phyloP scores from a whole-genome alignment of 2,888 invertebrate genomes.

The Bugulina stolonifera region DNA sequence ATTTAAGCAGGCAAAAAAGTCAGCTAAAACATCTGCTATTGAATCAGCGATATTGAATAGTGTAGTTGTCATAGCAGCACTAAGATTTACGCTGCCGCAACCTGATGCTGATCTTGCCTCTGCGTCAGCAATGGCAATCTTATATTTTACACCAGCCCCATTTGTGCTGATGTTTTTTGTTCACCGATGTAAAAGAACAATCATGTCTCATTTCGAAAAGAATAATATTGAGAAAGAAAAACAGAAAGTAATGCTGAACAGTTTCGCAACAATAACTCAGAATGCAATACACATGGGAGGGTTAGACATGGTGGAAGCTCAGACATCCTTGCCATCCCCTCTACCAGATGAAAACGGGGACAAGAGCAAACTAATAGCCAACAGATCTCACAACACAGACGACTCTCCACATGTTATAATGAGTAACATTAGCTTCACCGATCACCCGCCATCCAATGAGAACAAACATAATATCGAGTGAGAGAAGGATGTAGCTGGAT shows the following conservation, averaged over 20 bases:
- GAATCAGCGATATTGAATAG: slow-evolving; percentile 48
- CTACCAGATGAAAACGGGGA: neutral
- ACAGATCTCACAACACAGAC: neutral
- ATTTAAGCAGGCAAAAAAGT: slow-evolving; percentile 38
- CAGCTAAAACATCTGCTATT: slow-evolving; percentile 42
- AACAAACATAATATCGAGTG: too few species aligned
- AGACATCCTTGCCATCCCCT: neutral
- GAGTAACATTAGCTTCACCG: neutral
- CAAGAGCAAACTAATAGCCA: neutral
- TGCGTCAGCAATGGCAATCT: slow-evolving; percentile 46
- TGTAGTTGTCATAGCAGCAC: slow-evolving; percentile 43
- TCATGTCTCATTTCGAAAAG: slow-evolving; percentile 36
- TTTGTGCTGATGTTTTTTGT: slow-evolving; percentile 40
- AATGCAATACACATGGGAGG: slow-evolving; percentile 29
- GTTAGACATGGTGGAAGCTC: neutral
- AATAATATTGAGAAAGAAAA: slow-evolving; percentile 35
- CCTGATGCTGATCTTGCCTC: slow-evolving; percentile 46
- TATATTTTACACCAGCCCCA: slow-evolving; percentile 46
- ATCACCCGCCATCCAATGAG: neutral
- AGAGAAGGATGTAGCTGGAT: too few species aligned
- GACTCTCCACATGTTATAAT: neutral
- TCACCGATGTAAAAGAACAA: slow-evolving; percentile 33
- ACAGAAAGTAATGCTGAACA: neutral
- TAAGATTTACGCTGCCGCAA: slow-evolving; percentile 45
- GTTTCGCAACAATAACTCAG: slow-evolving; percentile 35